Base-by-base conservation (phyloP, 1,140 invertebrate genomes). In the Ceratoteleas bidentatus region DNA sequence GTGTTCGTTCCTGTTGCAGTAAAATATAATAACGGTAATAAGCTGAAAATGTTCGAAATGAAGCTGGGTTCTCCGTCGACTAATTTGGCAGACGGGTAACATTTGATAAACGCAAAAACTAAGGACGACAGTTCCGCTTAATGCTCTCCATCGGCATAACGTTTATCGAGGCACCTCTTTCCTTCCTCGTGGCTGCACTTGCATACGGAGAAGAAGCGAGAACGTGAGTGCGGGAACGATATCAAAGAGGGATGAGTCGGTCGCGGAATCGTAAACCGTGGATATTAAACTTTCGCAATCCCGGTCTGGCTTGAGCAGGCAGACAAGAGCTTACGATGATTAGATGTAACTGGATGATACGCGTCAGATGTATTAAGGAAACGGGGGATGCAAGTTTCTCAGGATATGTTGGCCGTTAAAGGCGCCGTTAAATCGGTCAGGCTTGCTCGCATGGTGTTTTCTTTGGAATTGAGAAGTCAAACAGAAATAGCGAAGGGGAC, bases 271-370 rank as follows among this genome's bases (percentile, higher is more conserved):
- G 88, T 91, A 91, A 91, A 91, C 85, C 84, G 79, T 85, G 81
- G 90, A 90, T 90, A 91, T 90, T 90, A 91, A 90, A 91, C 84
- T 91, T 91, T 91, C 90, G 90, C 88, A 90, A 87, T 90, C 84
- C 76, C 62, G 72, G 85, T 84, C 84, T 79, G 81, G 83, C 75
- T 81, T 8, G 54, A 70, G 68, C 83, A 83, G 81, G 85, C 84
- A 86, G 84, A 87, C 86, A 88, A 86, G 86, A 89, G 87, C 87
- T 90, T 90, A 91, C 85, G 90, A 91, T 91, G 90, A 91, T 91
- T 91, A 91, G 90, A 91, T 91, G 89, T 91, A 91, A 90, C 89
- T 88, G 84, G 89, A 90, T 91, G 89, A 90, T 90, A 88, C 86
- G 83, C 80, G 68, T 64, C 65, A 79, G 81, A 79, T 83, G 75